A percentile compares a stretch with the other conserved stretches of the same genome.
phyloP scores from a whole-genome alignment of 2,113 vertebrate species.

The Anolis sagrei region DNA sequence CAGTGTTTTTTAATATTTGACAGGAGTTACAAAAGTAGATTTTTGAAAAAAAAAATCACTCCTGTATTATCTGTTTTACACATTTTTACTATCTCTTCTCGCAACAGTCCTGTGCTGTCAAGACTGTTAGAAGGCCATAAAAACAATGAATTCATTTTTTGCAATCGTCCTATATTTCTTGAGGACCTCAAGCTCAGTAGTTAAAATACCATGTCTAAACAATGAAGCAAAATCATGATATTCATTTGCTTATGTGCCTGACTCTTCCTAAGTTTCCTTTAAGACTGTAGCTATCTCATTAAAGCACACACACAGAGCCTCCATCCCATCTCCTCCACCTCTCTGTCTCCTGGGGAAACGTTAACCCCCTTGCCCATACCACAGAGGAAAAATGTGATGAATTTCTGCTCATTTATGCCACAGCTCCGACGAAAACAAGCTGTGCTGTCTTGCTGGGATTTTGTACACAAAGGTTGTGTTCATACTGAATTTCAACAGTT shows the following conservation, averaged over 20 bases:
- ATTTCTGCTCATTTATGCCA: background rate
- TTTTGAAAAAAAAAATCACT: too few relatives aligned
- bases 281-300: background rate
- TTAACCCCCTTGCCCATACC: background rate
- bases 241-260: background rate
- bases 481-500: background rate
- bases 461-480: slow-evolving; percentile 5
- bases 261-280: background rate
- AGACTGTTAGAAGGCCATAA: background rate
- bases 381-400: background rate
- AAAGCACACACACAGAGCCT: background rate
- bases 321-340: background rate
- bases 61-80: too few relatives aligned
- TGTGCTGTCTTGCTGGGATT: background rate
- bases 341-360: background rate
- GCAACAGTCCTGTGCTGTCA: too few relatives aligned
- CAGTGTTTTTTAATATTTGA: too few relatives aligned
- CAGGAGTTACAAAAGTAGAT: too few relatives aligned
- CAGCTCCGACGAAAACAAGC: slow-evolving; percentile 6
- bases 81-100: too few relatives aligned
- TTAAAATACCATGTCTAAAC: background rate
- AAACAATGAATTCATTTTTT: background rate
- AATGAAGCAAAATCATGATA: background rate
- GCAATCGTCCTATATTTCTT: background rate
- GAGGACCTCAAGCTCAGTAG: background rate